phyloP scores from a whole-genome alignment of 2,113 vertebrate genomes.

The Spea bombifrons region DNA sequence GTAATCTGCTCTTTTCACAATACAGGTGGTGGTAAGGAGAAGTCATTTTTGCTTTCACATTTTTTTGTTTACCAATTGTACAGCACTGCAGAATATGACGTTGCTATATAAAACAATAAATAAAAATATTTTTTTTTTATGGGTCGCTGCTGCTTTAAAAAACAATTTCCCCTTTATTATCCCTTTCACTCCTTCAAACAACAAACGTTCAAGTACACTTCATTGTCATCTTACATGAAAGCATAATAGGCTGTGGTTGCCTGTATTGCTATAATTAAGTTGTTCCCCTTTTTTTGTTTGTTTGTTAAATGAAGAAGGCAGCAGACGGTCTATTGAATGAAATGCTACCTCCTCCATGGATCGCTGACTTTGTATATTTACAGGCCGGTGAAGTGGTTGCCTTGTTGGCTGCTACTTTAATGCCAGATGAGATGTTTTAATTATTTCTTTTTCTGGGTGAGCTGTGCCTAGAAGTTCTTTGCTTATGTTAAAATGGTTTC shows the following conservation, averaged over 20 bases:
- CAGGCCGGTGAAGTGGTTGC: not conserved
- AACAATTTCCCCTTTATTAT: not conserved
- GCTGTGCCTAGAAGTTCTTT: not conserved
- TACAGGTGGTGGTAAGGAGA: too few species aligned
- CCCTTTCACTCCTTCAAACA: constrained; percentile 4
- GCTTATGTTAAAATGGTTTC: not conserved
- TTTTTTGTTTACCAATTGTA: too few species aligned
- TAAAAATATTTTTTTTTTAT: too few species aligned
- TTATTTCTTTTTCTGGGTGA: constrained; percentile 1
- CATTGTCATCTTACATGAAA: not conserved
- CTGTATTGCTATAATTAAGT: constrained; percentile 39
- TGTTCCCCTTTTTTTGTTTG: constrained; percentile 31
- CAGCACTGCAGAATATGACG: too few species aligned
- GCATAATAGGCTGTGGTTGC: constrained; percentile 32
- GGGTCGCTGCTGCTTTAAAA: not conserved
- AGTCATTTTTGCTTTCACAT: too few species aligned
- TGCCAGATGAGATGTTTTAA: constrained; percentile 24
- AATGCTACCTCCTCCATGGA: constrained; percentile 43
- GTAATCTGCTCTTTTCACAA: too few species aligned
- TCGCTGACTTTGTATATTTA: constrained; percentile 34
- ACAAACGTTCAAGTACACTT: constrained; percentile 12
- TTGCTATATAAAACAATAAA: too few species aligned
- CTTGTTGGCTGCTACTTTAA: constrained; percentile 1
- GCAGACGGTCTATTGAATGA: constrained; percentile 39
- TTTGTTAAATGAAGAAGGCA: constrained; percentile 39